Percentiles rank a stretch among this genome's conserved stretches.
These are phyloP conservation scores for Cremastobaeus sp. DNA, from an alignment of 2,888 invertebrate genomes.

Conservation along the genomic window DNA sequence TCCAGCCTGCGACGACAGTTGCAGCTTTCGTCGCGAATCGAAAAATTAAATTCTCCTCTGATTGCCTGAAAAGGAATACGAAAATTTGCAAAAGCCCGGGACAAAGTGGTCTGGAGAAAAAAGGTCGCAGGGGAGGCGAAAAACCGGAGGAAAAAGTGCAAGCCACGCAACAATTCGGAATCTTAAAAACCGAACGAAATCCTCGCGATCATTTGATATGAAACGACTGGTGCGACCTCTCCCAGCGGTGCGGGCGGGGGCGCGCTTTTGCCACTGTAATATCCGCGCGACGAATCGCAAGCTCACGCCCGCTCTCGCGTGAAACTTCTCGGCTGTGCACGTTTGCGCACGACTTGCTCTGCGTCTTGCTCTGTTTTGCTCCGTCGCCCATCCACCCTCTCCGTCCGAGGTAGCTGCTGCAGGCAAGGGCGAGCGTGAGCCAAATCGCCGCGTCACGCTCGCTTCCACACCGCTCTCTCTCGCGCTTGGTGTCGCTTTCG, in stretches of 20 bases:
- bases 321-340: too few relatives aligned
- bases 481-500: slow-evolving; percentile 59
- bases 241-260: slow-evolving; percentile 47
- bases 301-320: slow-evolving; percentile 42
- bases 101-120: too few relatives aligned
- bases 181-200: slow-evolving; percentile 57
- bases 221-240: slow-evolving; percentile 40
- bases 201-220: slow-evolving; percentile 53
- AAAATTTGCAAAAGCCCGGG: too few relatives aligned
- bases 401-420: slow-evolving; percentile 65
- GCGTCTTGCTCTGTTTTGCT: too few relatives aligned
- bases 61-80: too few relatives aligned
- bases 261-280: slow-evolving; percentile 40
- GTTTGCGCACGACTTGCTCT: too few relatives aligned
- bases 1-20: too few relatives aligned
- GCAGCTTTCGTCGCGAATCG: too few relatives aligned
- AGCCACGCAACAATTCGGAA: slow-evolving; percentile 47
- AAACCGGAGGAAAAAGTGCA: too few relatives aligned
- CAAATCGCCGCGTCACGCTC: slow-evolving; percentile 19
- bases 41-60: too few relatives aligned
- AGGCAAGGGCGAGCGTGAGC: slow-evolving; percentile 75
- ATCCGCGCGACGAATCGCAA: slow-evolving; percentile 32
- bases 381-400: slow-evolving; percentile 18
- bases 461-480: slow-evolving; percentile 42
- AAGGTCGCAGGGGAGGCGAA: too few relatives aligned